Evolutionary conservation across 1,140 invertebrate genomes (phyloP), one percentile per base, ranked within the genome.

Genomic region (Drosophila triauraria): DNA sequence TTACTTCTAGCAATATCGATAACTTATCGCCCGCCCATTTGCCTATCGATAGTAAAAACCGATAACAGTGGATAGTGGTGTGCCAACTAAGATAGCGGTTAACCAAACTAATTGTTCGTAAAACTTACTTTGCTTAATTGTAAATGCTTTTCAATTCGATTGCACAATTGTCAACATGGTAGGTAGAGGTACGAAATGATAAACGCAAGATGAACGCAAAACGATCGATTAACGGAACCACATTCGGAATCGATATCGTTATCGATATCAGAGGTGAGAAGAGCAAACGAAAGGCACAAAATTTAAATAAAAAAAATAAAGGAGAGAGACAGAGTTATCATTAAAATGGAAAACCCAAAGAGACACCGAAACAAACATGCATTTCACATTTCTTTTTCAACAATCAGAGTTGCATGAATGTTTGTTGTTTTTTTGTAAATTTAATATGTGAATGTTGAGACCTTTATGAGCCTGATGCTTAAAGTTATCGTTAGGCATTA

Each of bases 51-150:
- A 23, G 6, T 15, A 46, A 15, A 30, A 61, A 67, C 15, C 62
- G 42, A 58, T 82, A 77, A 59, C 70, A 43, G 61, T 77, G 54
- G 62, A 13, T 69, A 10, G 43, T 82, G 50, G 60, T 74, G 75
- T 40, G 72, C 50, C 61, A 82, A 74, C 67, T 82, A 62, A 48
- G 60, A 56, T 83, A 88, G 85, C 84, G 65, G 38, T 68, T 54
- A 69, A 75, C 51, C 42, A 48, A 82, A 90, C 86, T 78, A 75
- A 81, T 84, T 56, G 48, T 62, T 72, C 46, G 20, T 43, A 54
- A 40, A 80, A 88, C 84, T 88, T 88, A 88, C 84, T 88, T 88
- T 88, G 84, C 84, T 90, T 90, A 88, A 90, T 90, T 88, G 84
- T 88, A 88, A 88, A 88, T 88, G 84, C 84, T 88, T 80, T 78